Conservation (phyloP, 2,888 invertebrate genomes). For the Leucania comma region DNA sequence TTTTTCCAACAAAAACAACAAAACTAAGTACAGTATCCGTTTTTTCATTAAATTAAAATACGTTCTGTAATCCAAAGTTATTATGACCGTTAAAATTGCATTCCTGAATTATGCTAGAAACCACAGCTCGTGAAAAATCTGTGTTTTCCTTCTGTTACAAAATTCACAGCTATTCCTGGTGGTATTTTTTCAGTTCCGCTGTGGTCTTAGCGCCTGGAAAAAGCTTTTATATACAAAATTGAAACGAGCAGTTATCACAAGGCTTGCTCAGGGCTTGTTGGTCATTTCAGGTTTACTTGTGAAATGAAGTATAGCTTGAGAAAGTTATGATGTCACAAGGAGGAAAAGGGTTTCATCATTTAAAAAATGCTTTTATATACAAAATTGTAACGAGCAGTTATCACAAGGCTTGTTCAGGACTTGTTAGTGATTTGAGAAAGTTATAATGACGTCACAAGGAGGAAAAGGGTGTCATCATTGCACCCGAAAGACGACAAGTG, state of each 20-base stretch:
- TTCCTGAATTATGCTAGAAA: neutral
- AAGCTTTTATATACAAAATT: neutral
- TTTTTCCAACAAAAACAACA: neutral
- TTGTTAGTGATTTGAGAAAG: constrained; percentile 4
- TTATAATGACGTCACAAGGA: too few relatives aligned
- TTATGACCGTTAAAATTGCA: constrained; percentile 5
- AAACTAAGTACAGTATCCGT: neutral
- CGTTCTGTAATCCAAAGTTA: neutral
- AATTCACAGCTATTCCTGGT: neutral
- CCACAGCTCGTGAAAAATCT: neutral
- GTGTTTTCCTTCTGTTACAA: neutral
- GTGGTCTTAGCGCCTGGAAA: neutral
- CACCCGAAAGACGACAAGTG: too few relatives aligned
- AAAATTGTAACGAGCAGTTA: neutral
- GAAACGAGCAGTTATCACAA: neutral
- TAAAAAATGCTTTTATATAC: neutral
- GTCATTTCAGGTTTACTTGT: neutral
- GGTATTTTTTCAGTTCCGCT: constrained; percentile 28
- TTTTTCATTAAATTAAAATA: constrained; percentile 9
- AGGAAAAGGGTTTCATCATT: too few relatives aligned
- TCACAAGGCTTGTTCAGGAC: neutral
- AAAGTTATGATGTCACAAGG: too few relatives aligned
- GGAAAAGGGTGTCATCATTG: too few relatives aligned
- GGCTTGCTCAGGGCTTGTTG: neutral
- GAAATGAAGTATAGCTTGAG: neutral